Percentiles rank a stretch among this genome's conserved stretches.
phyloP scores from a whole-genome alignment of 2,888 invertebrate genomes.

The Cylloceria caligata region DNA sequence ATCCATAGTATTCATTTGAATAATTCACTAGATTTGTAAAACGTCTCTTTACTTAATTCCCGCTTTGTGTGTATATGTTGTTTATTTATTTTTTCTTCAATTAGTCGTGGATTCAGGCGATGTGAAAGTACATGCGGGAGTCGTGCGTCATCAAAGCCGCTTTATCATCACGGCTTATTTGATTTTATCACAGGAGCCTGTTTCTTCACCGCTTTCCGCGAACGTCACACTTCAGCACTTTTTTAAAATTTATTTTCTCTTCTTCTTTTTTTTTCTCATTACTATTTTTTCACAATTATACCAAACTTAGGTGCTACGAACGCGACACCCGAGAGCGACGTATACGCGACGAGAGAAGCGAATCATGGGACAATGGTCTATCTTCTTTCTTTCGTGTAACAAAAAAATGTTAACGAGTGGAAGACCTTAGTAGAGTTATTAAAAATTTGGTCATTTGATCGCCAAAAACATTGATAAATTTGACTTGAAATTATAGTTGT shows the following conservation, averaged over 20 bases:
- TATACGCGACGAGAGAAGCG: slow-evolving; percentile 30
- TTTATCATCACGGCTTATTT: slow-evolving; percentile 73
- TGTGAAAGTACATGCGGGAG: slow-evolving; percentile 51
- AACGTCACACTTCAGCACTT: slow-evolving; percentile 72
- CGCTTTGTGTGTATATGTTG: slow-evolving; percentile 33
- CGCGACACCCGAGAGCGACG: slow-evolving; percentile 70
- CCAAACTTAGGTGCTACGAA: slow-evolving; percentile 70
- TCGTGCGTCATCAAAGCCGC: slow-evolving; percentile 67
- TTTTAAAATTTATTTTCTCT: slow-evolving; percentile 61
- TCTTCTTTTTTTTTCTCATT: slow-evolving; percentile 11
- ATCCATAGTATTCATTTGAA: slow-evolving; percentile 76
- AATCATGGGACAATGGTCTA: background rate
- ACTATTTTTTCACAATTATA: slow-evolving; percentile 60
- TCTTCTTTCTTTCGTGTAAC: slow-evolving; percentile 17
- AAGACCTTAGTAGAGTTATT: slow-evolving; percentile 2
- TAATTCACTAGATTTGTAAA: slow-evolving; percentile 83
- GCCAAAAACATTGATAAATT: background rate
- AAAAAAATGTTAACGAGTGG: slow-evolving; percentile 15
- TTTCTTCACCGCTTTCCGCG: slow-evolving; percentile 73
- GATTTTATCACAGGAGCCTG: slow-evolving; percentile 83
- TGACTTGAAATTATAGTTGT: background rate
- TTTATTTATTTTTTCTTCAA: slow-evolving; percentile 41
- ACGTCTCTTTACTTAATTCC: slow-evolving; percentile 71
- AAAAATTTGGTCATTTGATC: background rate
- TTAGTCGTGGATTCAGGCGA: slow-evolving; percentile 68